Base-by-base conservation (phyloP, 2,113 vertebrate genomes). In the Bubo blakistoni region DNA sequence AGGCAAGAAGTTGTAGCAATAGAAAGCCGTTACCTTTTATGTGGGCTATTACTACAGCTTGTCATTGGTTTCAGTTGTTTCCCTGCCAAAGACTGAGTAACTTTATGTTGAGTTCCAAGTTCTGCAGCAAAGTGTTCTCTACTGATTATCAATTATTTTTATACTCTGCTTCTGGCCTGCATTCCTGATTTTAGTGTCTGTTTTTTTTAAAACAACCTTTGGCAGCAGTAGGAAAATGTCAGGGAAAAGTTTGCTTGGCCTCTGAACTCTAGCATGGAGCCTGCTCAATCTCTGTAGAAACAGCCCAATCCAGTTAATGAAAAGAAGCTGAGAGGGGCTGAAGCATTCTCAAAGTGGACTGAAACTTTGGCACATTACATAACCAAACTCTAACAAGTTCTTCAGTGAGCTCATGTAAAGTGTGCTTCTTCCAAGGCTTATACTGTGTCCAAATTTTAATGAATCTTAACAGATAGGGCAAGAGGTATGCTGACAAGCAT, bases 111-210 rank as follows among this genome's bases (percentile, higher is more conserved):
- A 91, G 52, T 67, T 94, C 94, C 94, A 96, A 78, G 69, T 59
- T 91, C 65, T 92, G 42, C 81, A 86, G 72, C 5, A 11, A 54
- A 80, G 38, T 84, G 42, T 58, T 59, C n/a, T 91, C n/a, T 59
- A 74, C 63, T 67, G 65, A 94, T 92, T 84, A 71, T 44, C 69
- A 87, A 67, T 81, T 84, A 92, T 74, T 91, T 88, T 89, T 87
- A 58, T 44, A 55, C 38, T 76, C 46, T 30, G 17, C 42, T 94
- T 92, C 80, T 92, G 80, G 72, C 38, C 59, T 78, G 17, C 27
- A 52, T 78, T 89, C 72, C 76, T 63, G 30, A 71, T 83, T 59
- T 58, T 66, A 83, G 76, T 0, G 0, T 58, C 42, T 51, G 40
- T 32, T 49, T 91, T 89, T 78, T 40, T 40, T 69, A 7, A 86